Conservation (phyloP, 2,113 vertebrate species). For the Smithornis capensis region DNA sequence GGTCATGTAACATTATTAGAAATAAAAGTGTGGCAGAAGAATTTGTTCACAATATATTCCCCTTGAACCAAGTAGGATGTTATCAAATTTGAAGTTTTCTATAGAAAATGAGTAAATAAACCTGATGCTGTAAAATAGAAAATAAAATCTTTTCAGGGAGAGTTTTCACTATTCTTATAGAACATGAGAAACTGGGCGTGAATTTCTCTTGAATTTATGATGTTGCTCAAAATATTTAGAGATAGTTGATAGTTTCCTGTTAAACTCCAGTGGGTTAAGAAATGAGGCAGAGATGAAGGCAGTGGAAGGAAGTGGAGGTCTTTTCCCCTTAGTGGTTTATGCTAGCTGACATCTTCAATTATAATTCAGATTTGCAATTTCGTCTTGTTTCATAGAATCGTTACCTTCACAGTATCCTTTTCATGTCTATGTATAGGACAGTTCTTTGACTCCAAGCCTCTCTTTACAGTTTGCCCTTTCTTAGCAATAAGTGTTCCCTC, state of each 20-base stretch:
- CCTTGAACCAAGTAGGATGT: neutral
- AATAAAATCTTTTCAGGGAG: neutral
- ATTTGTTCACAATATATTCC: neutral
- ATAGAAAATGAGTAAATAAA: conserved; percentile 35
- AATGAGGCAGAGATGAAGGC: neutral
- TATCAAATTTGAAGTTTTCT: conserved; percentile 26
- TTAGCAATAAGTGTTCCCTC: neutral
- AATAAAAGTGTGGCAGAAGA: neutral
- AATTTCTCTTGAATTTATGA: neutral
- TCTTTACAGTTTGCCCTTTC: neutral
- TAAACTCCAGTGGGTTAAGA: neutral
- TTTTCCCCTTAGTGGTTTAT: neutral
- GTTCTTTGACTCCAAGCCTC: neutral
- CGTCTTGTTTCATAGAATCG: neutral
- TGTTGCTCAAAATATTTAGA: neutral
- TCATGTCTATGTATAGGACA: neutral
- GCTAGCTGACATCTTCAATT: neutral
- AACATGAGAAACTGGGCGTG: neutral
- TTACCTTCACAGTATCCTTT: neutral
- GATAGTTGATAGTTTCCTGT: neutral
- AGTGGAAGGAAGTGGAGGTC: neutral
- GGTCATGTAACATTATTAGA: neutral
- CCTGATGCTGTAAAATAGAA: neutral
- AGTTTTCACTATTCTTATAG: neutral
- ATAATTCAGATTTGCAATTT: conserved; percentile 9